These are phyloP conservation scores for Neogale vison DNA, from an alignment of 2,113 vertebrate genomes.

Conservation along the genomic window DNA sequence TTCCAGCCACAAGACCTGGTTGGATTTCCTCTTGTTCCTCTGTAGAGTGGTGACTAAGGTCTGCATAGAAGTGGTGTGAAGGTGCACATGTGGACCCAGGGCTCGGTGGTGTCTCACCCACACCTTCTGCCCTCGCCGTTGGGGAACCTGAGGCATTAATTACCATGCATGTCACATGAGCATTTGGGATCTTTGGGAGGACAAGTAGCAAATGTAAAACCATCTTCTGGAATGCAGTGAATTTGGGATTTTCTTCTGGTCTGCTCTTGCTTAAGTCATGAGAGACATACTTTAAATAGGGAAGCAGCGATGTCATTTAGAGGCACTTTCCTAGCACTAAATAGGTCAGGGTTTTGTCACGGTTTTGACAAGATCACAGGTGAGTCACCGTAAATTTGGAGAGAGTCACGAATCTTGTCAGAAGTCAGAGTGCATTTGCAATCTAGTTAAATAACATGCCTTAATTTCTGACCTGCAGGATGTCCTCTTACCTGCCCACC, in stretches of 20 bases:
- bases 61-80: neutral
- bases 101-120: neutral
- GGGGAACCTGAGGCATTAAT: neutral
- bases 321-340: slow-evolving; percentile 41
- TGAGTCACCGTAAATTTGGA: slow-evolving; percentile 64
- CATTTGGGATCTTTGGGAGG: neutral
- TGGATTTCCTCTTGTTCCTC: neutral
- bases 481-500: neutral
- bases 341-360: slow-evolving; percentile 74
- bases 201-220: neutral
- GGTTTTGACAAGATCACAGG: slow-evolving; percentile 65
- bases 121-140: neutral
- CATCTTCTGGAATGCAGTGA: neutral
- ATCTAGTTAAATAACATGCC: neutral
- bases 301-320: neutral
- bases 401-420: slow-evolving; percentile 65
- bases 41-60: neutral
- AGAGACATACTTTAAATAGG: slow-evolving; percentile 30
- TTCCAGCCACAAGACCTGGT: rapidly evolving
- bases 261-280: neutral
- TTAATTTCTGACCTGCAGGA: neutral
- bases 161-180: too few relatives aligned
- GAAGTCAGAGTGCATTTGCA: slow-evolving; percentile 9
- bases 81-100: rapidly evolving
- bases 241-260: neutral